A percentile compares a stretch with the other conserved stretches of the same genome.
Evolutionary conservation across 2,113 vertebrate genomes (phyloP).

Genomic region (Dromiciops gliroides): DNA sequence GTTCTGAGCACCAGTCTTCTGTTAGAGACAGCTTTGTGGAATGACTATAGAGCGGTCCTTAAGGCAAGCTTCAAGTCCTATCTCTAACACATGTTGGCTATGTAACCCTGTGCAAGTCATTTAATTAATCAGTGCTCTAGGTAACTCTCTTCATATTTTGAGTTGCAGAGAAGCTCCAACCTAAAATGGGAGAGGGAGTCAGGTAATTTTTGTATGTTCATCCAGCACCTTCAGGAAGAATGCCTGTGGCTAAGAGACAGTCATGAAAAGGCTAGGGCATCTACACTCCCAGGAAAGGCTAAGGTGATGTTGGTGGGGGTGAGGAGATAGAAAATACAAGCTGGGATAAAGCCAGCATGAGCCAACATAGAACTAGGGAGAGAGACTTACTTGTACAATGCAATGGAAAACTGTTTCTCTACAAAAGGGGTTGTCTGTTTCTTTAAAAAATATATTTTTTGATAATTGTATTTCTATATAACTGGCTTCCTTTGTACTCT

Average conservation of each 20-base stretch:
- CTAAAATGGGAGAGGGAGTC: not conserved
- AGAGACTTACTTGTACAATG: not conserved
- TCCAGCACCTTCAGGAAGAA: not conserved
- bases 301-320: not conserved
- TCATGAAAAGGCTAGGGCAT: not conserved
- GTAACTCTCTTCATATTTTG: not conserved
- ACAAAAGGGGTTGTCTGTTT: not conserved
- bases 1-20: not conserved
- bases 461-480: not conserved
- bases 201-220: not conserved
- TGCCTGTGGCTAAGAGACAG: not conserved
- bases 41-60: not conserved
- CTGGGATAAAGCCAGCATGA: not conserved
- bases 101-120: not conserved
- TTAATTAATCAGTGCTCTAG: not conserved
- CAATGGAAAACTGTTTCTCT: not conserved
- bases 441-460: not conserved
- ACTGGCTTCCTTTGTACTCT: not conserved
- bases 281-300: not conserved
- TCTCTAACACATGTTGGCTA: not conserved
- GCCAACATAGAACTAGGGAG: not conserved
- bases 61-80: not conserved
- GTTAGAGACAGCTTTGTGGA: not conserved
- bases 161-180: not conserved
- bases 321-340: not conserved